phyloP scores from a whole-genome alignment of 2,888 invertebrate species.

The Thereva nobilitata region DNA sequence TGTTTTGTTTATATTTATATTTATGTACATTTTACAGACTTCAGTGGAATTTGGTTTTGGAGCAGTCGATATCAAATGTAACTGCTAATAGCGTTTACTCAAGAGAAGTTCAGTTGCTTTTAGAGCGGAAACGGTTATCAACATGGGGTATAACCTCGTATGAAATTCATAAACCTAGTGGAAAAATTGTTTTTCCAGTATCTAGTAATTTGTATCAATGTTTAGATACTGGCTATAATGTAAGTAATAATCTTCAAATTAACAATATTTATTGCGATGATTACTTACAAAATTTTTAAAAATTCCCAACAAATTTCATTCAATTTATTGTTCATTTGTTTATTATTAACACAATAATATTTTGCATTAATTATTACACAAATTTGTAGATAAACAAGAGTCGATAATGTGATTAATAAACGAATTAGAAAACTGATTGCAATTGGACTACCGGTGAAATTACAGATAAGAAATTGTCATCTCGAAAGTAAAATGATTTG shows the following conservation, averaged over 20 bases:
- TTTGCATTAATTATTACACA: too few species aligned
- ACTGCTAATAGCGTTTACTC: constrained; percentile 67
- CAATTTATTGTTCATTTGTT: not conserved
- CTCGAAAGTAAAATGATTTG: too few species aligned
- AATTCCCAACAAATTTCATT: not conserved
- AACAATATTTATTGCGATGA: too few species aligned
- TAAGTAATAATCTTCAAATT: constrained; percentile 53
- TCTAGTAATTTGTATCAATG: constrained; percentile 88
- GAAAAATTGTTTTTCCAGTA: constrained; percentile 89
- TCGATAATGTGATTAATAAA: too few species aligned
- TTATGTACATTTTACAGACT: constrained; percentile 57
- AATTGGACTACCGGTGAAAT: too few species aligned
- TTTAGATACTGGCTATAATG: constrained; percentile 71
- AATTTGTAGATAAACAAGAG: too few species aligned
- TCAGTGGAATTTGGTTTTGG: constrained; percentile 81
- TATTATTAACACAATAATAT: too few species aligned
- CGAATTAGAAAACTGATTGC: too few species aligned
- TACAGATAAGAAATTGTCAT: too few species aligned
- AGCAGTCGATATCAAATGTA: constrained; percentile 74
- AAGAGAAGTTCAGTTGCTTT: constrained; percentile 85
- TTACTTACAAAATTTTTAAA: constrained; percentile 1
- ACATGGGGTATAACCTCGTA: constrained; percentile 95
- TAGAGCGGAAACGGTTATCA: constrained; percentile 89
- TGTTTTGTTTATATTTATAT: not conserved
- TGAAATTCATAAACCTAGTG: constrained; percentile 79